Evolutionary conservation across 1,140 invertebrate species (phyloP).

Genomic region (Drosophila mojavensis): DNA sequence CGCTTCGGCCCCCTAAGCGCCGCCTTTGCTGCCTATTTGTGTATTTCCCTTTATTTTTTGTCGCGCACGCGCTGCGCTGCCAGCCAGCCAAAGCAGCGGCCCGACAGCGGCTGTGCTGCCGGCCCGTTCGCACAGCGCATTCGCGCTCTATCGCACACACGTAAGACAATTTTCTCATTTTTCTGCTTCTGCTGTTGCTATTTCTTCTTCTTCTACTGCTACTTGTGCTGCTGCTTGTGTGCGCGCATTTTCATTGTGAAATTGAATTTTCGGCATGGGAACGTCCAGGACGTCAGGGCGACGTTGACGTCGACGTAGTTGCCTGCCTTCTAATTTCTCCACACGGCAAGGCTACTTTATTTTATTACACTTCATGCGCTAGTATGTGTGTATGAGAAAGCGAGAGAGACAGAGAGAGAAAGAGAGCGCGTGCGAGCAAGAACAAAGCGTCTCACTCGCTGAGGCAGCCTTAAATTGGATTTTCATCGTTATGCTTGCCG

Average conservation of each 20-base stretch:
- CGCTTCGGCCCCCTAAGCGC: conserved; percentile 60
- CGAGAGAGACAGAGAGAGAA: conserved; percentile 25
- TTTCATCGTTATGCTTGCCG: conserved; percentile 80
- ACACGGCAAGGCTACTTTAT: conserved; percentile 76
- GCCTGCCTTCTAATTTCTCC: conserved; percentile 45
- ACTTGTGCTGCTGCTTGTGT: not conserved
- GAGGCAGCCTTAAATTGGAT: conserved; percentile 80
- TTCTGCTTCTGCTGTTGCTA: conserved; percentile 6
- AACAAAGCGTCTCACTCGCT: conserved; percentile 52
- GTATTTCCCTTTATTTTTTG: conserved; percentile 72
- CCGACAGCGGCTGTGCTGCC: conserved; percentile 38
- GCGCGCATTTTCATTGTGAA: conserved; percentile 79
- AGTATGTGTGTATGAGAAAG: conserved; percentile 25
- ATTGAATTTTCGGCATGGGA: conserved; percentile 80
- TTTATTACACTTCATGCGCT: conserved; percentile 74
- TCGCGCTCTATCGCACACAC: conserved; percentile 19
- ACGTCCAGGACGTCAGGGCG: conserved; percentile 43
- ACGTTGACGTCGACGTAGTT: conserved; percentile 26
- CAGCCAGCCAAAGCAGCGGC: conserved; percentile 66
- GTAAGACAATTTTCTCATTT: conserved; percentile 81
- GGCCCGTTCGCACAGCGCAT: conserved; percentile 13
- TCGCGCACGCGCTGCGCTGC: conserved; percentile 61
- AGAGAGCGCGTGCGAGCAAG: conserved; percentile 23
- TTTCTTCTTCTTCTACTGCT: conserved; percentile 2
- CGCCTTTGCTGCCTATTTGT: conserved; percentile 58